Conservation (phyloP, 2,888 invertebrate genomes). For the Lacanobia wlatinum region DNA sequence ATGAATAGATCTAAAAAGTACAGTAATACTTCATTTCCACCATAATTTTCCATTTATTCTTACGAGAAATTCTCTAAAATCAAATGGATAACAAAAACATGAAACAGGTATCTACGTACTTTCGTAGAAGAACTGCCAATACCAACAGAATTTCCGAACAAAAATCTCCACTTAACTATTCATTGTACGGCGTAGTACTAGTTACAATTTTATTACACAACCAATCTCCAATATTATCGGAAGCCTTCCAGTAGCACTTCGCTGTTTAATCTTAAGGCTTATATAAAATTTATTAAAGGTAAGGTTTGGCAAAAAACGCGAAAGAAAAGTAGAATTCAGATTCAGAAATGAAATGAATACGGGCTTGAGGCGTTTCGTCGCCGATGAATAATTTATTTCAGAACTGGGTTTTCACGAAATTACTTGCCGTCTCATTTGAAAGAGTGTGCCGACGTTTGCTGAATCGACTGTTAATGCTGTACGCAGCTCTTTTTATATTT, state of each 20-base stretch:
- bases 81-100: too few species aligned
- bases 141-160: background rate
- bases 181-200: conserved; percentile 33
- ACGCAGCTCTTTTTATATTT: conserved; percentile 56
- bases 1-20: too few species aligned
- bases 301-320: conserved; percentile 84
- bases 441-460: conserved; percentile 79
- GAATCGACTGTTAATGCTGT: conserved; percentile 79
- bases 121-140: background rate
- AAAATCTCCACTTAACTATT: conserved; percentile 29
- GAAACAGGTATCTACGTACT: background rate
- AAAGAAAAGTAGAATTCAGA: conserved; percentile 87
- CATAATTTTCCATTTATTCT: background rate
- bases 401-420: conserved; percentile 89
- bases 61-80: background rate
- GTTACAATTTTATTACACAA: conserved; percentile 62
- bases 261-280: conserved; percentile 86
- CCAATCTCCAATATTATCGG: conserved; percentile 67
- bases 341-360: conserved; percentile 91
- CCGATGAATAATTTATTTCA: conserved; percentile 90
- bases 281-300: conserved; percentile 89
- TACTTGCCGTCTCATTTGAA: conserved; percentile 88
- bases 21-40: too few species aligned
- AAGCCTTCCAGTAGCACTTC: conserved; percentile 67
- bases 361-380: conserved; percentile 89